These are phyloP conservation scores for Allygus modestus DNA, from an alignment of 2,888 invertebrate genomes.

Conservation along the genomic window DNA sequence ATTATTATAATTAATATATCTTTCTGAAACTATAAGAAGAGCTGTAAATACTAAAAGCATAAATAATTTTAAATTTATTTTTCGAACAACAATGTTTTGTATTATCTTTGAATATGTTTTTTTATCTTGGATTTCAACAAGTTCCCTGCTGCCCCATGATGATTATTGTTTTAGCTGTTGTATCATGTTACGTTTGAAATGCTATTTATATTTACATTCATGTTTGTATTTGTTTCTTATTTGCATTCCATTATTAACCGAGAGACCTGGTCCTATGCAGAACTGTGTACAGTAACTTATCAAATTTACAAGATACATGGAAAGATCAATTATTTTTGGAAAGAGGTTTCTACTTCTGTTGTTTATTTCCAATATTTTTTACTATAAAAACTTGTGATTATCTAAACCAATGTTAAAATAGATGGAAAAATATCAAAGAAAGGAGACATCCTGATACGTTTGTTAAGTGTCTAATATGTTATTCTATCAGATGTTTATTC, in stretches of 20 bases:
- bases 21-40: not conserved
- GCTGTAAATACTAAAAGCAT: not conserved
- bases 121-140: not conserved
- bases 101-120: not conserved
- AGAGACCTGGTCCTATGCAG: too few relatives aligned
- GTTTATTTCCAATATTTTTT: not conserved
- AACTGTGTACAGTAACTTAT: too few relatives aligned
- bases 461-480: not conserved
- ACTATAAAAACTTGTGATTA: not conserved
- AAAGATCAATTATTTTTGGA: too few relatives aligned
- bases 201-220: not conserved
- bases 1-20: too few relatives aligned
- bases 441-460: too few relatives aligned
- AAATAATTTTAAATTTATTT: not conserved
- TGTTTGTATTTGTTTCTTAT: too few relatives aligned
- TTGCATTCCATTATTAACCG: not conserved
- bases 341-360: too few relatives aligned
- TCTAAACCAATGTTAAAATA: too few relatives aligned
- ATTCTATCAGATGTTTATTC: constrained; percentile 29
- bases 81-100: not conserved
- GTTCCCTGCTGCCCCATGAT: too few relatives aligned
- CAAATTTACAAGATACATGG: too few relatives aligned
- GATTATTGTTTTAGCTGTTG: too few relatives aligned
- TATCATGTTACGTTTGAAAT: not conserved
- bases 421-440: too few relatives aligned